phyloP scores from a whole-genome alignment of 2,888 invertebrate genomes.

The Itoplectis maculator region DNA sequence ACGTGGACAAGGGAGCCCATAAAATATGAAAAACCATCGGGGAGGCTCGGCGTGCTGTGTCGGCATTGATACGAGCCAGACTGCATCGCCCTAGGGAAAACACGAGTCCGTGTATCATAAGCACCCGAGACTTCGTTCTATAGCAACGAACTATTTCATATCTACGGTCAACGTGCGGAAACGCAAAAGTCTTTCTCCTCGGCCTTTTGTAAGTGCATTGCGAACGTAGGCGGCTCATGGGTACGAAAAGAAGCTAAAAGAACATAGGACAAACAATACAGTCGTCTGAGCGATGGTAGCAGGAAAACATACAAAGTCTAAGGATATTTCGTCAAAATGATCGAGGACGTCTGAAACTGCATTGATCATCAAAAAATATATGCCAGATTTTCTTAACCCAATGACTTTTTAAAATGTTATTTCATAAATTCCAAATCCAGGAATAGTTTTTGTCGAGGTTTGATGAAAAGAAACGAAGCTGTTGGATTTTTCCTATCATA shows the following conservation, averaged over 20 bases:
- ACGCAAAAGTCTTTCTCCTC: constrained; percentile 9
- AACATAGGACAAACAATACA: background rate
- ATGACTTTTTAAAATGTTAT: too few relatives aligned
- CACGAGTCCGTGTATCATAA: constrained; percentile 25
- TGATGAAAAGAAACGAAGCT: too few relatives aligned
- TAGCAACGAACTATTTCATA: constrained; percentile 2
- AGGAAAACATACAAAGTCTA: background rate
- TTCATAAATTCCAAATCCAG: too few relatives aligned
- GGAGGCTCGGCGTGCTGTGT: constrained; percentile 19
- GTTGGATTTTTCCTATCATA: too few relatives aligned
- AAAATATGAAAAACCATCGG: constrained; percentile 53
- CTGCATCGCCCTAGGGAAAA: constrained; percentile 42
- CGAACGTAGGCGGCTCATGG: background rate
- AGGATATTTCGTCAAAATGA: background rate
- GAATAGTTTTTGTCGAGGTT: too few relatives aligned
- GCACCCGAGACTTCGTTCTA: constrained; percentile 28
- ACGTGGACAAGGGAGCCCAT: constrained; percentile 35
- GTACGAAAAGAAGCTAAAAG: background rate
- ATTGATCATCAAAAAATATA: too few relatives aligned
- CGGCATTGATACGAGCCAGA: constrained; percentile 43
- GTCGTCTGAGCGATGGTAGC: background rate
- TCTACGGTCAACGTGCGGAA: constrained; percentile 28
- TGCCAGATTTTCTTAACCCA: too few relatives aligned
- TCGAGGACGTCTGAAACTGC: background rate
- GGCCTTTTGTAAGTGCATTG: background rate